Conservation (phyloP, 1,140 invertebrate species). For the Lucilia sericata region DNA sequence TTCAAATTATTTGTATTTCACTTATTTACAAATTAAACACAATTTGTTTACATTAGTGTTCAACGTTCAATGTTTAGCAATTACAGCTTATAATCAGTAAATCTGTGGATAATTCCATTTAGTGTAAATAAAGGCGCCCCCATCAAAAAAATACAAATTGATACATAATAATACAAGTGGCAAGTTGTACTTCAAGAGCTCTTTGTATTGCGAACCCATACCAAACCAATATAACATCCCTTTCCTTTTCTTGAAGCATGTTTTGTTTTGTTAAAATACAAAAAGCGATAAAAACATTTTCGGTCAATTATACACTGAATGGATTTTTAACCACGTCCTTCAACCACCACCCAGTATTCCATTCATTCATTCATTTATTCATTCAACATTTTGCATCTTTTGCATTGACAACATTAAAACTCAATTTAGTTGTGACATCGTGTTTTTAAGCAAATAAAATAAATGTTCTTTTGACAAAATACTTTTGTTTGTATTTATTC, state of each 20-base stretch:
- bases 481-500: slow-evolving; percentile 27
- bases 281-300: slow-evolving; percentile 41
- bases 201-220: neutral
- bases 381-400: neutral
- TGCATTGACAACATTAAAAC: slow-evolving; percentile 39
- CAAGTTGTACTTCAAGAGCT: neutral
- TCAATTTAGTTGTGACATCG: slow-evolving; percentile 38
- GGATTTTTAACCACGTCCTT: neutral
- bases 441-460: slow-evolving; percentile 35
- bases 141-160: neutral
- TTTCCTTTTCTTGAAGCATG: neutral
- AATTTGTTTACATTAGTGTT: slow-evolving; percentile 7
- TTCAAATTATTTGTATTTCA: neutral
- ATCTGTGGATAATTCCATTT: slow-evolving; percentile 31
- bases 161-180: neutral
- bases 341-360: neutral
- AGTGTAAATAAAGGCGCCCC: slow-evolving; percentile 33
- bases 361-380: neutral
- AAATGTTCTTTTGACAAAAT: slow-evolving; percentile 32
- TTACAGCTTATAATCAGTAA: slow-evolving; percentile 32
- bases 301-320: slow-evolving; percentile 42
- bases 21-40: too few relatives aligned
- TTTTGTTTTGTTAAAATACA: slow-evolving; percentile 9
- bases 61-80: neutral
- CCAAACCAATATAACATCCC: neutral